These are phyloP conservation scores for Polyodon spathula DNA, from an alignment of 2,113 vertebrate species.

Conservation along the genomic window DNA sequence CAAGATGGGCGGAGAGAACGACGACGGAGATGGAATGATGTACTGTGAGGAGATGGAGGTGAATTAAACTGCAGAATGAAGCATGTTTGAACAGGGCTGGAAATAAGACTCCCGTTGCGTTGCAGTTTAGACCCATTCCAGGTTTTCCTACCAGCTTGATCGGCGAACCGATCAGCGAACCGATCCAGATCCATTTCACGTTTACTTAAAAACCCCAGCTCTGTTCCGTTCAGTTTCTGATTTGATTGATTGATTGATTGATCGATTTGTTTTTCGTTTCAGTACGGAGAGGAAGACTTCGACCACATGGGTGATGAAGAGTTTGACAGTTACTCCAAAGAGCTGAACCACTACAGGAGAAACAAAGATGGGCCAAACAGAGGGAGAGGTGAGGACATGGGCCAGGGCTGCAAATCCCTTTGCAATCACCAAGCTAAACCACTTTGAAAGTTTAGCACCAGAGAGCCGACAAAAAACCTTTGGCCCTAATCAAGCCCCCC, in stretches of 20 bases:
- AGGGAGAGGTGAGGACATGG: constrained; percentile 54
- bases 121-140: no score
- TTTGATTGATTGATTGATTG: background rate
- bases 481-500: no score
- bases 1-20: constrained; percentile 60
- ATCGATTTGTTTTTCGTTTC: constrained; percentile 8
- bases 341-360: constrained; percentile 74
- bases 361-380: constrained; percentile 64
- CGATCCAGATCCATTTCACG: no score
- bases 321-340: constrained; percentile 81
- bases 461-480: no score
- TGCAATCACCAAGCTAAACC: background rate
- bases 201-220: no score
- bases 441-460: no score
- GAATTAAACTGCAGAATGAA: constrained; percentile 11
- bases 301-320: constrained; percentile 73
- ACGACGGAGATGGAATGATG: constrained; percentile 62
- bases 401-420: background rate
- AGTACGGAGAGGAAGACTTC: constrained; percentile 74
- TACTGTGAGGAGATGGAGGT: constrained; percentile 61
- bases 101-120: constrained; percentile 45
- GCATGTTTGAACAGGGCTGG: constrained; percentile 20
- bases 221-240: no score
- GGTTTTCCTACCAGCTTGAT: no score
- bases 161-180: no score